Conservation (phyloP, 2,113 vertebrate genomes). For the Ciconia stormi region DNA sequence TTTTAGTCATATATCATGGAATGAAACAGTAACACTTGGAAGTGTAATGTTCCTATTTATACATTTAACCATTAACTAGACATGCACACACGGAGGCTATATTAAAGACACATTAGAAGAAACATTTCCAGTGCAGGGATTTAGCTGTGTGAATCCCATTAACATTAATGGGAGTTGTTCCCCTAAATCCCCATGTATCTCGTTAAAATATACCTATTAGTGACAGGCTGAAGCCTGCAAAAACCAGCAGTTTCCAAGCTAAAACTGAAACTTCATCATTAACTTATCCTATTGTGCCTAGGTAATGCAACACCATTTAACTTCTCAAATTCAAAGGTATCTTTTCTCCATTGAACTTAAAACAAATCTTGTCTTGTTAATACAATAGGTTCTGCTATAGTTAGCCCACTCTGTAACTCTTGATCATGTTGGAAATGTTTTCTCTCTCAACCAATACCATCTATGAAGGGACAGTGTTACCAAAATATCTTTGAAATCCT, state of each 20-base stretch:
- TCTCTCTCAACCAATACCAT: neutral
- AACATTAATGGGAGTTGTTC: slow-evolving; percentile 64
- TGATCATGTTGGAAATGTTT: slow-evolving; percentile 49
- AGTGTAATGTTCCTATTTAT: slow-evolving; percentile 1
- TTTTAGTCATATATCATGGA: neutral
- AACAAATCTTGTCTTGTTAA: slow-evolving; percentile 62
- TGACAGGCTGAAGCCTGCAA: slow-evolving; percentile 54
- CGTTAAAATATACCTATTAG: slow-evolving; percentile 66
- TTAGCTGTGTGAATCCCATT: slow-evolving; percentile 68
- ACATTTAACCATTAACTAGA: slow-evolving; percentile 32
- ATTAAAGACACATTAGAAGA: slow-evolving; percentile 40
- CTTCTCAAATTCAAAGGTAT: slow-evolving; percentile 61
- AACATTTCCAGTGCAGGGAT: slow-evolving; percentile 40
- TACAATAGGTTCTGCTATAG: slow-evolving; percentile 27
- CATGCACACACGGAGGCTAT: neutral
- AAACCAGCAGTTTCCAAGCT: slow-evolving; percentile 55
- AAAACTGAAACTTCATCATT: slow-evolving; percentile 70
- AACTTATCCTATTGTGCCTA: slow-evolving; percentile 50
- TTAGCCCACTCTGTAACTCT: slow-evolving; percentile 37
- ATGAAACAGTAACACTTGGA: neutral
- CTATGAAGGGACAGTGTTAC: neutral
- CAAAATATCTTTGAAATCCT: slow-evolving; percentile 4
- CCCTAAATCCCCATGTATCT: slow-evolving; percentile 66
- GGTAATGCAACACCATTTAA: slow-evolving; percentile 63
- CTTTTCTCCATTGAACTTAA: slow-evolving; percentile 60